Conservation (phyloP, 2,888 invertebrate species). For the Pachymerium ferrugineum region DNA sequence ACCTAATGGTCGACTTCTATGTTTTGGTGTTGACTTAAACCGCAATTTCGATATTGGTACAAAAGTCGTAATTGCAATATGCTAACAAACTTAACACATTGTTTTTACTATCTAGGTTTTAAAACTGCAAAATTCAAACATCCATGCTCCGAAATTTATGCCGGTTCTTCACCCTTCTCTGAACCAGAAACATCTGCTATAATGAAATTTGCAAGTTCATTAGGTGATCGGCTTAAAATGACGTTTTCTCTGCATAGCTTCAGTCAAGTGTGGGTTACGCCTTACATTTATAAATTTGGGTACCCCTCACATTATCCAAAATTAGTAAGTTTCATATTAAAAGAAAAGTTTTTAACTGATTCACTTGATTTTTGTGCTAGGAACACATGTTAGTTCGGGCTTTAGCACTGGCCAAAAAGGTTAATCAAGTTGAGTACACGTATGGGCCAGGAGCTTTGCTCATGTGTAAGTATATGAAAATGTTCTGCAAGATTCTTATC, state of each 20-base stretch:
- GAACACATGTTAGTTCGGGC: neutral
- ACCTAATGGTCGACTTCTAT: neutral
- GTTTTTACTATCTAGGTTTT: neutral
- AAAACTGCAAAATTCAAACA: neutral
- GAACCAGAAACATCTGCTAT: neutral
- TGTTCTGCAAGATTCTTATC: neutral
- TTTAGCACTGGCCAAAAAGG: neutral
- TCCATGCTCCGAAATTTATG: neutral
- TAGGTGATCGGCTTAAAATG: neutral
- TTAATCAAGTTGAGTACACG: neutral
- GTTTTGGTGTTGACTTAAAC: neutral
- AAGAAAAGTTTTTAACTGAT: no score
- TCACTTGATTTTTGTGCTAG: neutral
- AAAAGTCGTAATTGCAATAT: neutral
- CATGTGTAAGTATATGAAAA: slow-evolving; percentile 15
- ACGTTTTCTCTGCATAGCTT: neutral
- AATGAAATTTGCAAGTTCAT: neutral
- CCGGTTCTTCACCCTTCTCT: neutral
- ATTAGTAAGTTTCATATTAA: neutral
- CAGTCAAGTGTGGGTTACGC: neutral
- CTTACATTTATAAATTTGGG: neutral
- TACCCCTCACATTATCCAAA: neutral
- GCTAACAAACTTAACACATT: neutral
- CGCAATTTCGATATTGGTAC: neutral
- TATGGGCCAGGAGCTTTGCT: neutral